These are phyloP conservation scores for Beaufortia kweichowensis DNA, from an alignment of 2,113 vertebrate genomes.

Conservation along the genomic window DNA sequence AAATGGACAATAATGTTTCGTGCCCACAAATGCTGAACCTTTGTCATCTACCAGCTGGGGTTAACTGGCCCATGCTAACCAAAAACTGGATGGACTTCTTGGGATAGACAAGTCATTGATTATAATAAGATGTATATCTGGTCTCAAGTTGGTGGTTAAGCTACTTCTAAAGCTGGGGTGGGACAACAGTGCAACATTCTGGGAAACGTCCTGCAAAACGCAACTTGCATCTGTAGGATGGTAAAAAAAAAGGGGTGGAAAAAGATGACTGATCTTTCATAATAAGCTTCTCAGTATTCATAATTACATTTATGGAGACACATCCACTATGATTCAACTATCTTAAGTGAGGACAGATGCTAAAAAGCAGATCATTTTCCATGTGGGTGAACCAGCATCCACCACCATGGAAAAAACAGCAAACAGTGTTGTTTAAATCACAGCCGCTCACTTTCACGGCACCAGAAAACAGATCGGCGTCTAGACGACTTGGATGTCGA, in stretches of 20 bases:
- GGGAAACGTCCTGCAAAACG: background rate
- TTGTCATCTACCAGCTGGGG: too few relatives aligned
- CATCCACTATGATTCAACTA: background rate
- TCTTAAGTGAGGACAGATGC: background rate
- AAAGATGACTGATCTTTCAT: background rate
- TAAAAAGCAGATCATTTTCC: background rate
- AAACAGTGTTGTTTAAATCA: constrained; percentile 5
- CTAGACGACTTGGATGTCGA: background rate
- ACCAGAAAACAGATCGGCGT: background rate
- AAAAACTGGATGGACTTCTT: too few relatives aligned
- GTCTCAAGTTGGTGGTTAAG: too few relatives aligned
- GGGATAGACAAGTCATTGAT: too few relatives aligned
- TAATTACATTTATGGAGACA: background rate
- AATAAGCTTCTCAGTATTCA: background rate
- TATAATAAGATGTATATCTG: too few relatives aligned
- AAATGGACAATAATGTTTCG: too few relatives aligned
- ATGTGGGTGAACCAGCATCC: constrained; percentile 11
- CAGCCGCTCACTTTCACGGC: background rate
- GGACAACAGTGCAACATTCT: too few relatives aligned
- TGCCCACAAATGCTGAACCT: too few relatives aligned
- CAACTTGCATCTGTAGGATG: background rate
- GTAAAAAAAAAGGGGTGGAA: background rate
- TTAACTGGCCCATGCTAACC: too few relatives aligned
- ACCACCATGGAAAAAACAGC: constrained; percentile 11
- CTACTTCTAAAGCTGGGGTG: too few relatives aligned